A percentile compares a stretch with the other conserved stretches of the same genome.
These are phyloP conservation scores for Lepidiolamprologus cunningtoni DNA, from an alignment of 2,113 vertebrate genomes.

Conservation along the genomic window DNA sequence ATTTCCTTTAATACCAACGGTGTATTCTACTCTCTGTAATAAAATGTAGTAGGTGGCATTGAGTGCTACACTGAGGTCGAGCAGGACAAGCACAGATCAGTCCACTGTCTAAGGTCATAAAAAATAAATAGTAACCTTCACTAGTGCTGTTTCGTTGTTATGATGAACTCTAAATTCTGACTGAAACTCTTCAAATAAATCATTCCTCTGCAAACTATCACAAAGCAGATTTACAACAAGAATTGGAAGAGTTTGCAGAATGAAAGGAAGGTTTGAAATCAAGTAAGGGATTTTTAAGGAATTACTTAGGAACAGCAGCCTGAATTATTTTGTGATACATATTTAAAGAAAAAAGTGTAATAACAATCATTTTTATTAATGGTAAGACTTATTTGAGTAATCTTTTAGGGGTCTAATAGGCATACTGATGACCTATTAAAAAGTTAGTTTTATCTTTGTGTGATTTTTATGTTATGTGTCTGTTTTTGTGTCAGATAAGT, in stretches of 20 bases:
- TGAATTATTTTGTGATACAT: neutral
- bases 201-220: neutral
- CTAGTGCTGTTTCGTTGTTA: neutral
- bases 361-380: neutral
- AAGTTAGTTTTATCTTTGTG: neutral
- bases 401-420: neutral
- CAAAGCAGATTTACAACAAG: rapidly evolving
- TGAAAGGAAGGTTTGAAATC: neutral
- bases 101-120: neutral
- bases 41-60: rapidly evolving
- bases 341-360: neutral
- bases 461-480: neutral
- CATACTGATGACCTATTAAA: neutral
- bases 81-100: neutral
- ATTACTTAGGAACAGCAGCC: neutral
- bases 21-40: neutral
- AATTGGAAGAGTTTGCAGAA: neutral
- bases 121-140: neutral
- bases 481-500: conserved; percentile 80
- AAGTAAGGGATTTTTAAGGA: neutral
- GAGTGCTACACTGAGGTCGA: neutral
- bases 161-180: neutral
- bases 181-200: neutral
- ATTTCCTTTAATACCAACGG: neutral
- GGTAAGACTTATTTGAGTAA: neutral